A percentile compares a stretch with the other conserved stretches of the same genome.
Conservation (phyloP, 2,113 vertebrate genomes). For the Myodes glareolus region DNA sequence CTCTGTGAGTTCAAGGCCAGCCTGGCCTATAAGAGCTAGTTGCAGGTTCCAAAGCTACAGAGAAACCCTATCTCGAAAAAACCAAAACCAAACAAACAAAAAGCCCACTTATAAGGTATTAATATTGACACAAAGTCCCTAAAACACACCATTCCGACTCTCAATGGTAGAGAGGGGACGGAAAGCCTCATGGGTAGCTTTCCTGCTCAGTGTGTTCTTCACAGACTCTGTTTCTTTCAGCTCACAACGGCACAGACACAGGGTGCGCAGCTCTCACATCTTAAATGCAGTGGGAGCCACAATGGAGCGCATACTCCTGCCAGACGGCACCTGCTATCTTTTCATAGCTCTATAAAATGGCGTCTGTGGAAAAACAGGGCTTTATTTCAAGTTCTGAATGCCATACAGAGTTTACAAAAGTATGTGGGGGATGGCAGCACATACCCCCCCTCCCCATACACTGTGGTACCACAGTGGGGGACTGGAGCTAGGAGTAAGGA, state of each 20-base stretch:
- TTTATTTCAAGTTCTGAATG: constrained; percentile 12
- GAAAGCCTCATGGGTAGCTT: not conserved
- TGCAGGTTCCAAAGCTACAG: too few species aligned
- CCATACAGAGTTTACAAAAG: constrained; percentile 56
- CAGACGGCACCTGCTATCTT: constrained; percentile 45
- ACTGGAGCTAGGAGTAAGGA: not conserved
- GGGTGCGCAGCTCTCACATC: not conserved
- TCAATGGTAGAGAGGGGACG: not conserved
- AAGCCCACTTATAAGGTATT: not conserved
- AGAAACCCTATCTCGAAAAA: too few species aligned
- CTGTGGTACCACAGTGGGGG: not conserved
- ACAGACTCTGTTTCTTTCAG: not conserved
- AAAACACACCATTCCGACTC: not conserved
- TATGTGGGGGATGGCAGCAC: not conserved
- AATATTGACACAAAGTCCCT: not conserved
- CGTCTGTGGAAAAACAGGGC: constrained; percentile 54
- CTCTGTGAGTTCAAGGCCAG: too few species aligned
- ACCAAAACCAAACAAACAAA: too few species aligned
- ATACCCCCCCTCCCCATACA: not conserved
- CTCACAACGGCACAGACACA: not conserved
- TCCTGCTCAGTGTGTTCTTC: not conserved
- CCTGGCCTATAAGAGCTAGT: too few species aligned
- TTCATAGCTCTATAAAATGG: constrained; percentile 66
- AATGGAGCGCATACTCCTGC: not conserved
- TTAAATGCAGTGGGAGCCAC: not conserved